Base-by-base conservation (phyloP, 1,140 invertebrate genomes). In the Megalopta genalis region DNA sequence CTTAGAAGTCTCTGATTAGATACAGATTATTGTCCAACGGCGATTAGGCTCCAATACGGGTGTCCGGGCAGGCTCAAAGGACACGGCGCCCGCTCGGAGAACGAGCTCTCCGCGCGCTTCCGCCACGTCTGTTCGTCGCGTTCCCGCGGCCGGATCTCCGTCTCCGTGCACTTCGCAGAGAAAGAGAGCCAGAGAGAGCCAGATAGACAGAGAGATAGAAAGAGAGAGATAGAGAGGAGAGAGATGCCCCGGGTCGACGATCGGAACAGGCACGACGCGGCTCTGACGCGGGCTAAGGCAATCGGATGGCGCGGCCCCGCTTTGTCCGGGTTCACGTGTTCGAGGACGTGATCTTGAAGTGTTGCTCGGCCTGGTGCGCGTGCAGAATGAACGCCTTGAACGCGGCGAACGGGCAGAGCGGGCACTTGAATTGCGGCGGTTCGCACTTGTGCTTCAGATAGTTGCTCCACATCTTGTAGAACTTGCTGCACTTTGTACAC, bases 381-480 rank as follows among this genome's bases (percentile, higher is more conserved):
- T 93, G 92, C 6, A 93, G 88, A 65, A 93, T 93, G 87, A 93
- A 93, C 49, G 92, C 91, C 80, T 93, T 93, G 87, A 93, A 93
- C 10, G 92, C 92, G 23, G 92, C 92, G 74, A 93, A 93, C 65
- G 92, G 92, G 69, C 92, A 93, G 39, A 93, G 81, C 8, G 91
- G 85, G 60, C 92, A 93, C 82, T 93, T 93, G 89, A 93, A 93
- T 68, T 93, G 91, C 23, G 92, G 92, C 37, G 92, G 92, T 80
- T 93, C 92, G 83, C 92, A 93, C 79, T 93, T 93, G 86, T 93
- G 92, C 82, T 93, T 93, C 88, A 93, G 81, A 84, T 93, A 93
- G 89, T 93, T 93, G 87, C 92, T 93, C 92, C 92, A 93, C 92
- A 93, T 93, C 88, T 93, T 93, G 91, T 93, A 93, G 91, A 93